Evolutionary conservation across 2,113 vertebrate genomes (phyloP), one percentile per base, ranked within the genome.

Genomic region (Gnathonemus echidnorhynchus): DNA sequence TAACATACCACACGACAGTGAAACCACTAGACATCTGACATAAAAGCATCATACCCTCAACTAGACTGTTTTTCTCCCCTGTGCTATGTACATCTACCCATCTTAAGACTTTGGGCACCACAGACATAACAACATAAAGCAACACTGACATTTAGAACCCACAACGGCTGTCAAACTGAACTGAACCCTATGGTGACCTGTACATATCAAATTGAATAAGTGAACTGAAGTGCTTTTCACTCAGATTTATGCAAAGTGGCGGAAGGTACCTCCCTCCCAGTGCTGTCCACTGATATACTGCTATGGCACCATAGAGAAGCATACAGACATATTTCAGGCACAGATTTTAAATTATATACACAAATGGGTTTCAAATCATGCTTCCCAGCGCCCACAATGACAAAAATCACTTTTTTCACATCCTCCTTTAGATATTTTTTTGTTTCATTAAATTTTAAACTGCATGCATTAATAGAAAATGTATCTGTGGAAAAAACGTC

Each of bases 391-490:
- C 15, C 35, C 74, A 80, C 74, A 39, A 80, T 80, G 35, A 42
- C 17, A 13, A 80, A 80, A 42, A 19, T 42, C 6, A 42, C 31
- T 80, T 21, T 56, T 56, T 56, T 80, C 35, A 80, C 15, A 80
- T 80, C 13, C 74, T 80, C 35, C 48, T 87, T 35, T 56, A 39
- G 48, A 56, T 56, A 35, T 48, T 5, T 50, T 86, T 10, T 87
- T 87, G 53, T 53, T 39, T 21, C 10, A 27, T 88, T 77, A 87
- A 31, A 39, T 56, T 90, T 88, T 50, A 87, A 17, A 42, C 88
- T 90, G 89, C 89, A 90, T 90, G 89, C 89, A 74, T 80, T 48
- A 88, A 74, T 31, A 77, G 52, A 45, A 80, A 39, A 80, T 88
- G 66, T 90, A 77, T 24, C 84, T 90, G 56, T 53, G 52, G 19